A percentile compares a stretch with the other conserved stretches of the same genome.
These are phyloP conservation scores for Sciurus niger DNA, from an alignment of 2,113 vertebrate species.

Conservation along the genomic window DNA sequence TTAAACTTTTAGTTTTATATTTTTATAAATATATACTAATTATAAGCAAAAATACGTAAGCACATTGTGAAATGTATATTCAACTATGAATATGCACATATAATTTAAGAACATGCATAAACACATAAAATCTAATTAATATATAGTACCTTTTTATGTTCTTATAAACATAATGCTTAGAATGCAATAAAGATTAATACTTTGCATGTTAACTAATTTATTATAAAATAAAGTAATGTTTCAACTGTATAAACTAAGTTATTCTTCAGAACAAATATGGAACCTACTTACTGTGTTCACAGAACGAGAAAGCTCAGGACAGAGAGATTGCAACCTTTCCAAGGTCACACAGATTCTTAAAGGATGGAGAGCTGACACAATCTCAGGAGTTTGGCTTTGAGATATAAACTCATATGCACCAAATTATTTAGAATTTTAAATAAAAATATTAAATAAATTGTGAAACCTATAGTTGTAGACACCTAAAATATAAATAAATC, in stretches of 20 bases:
- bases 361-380: neutral
- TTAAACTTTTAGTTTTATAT: neutral
- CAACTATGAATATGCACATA: neutral
- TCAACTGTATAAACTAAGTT: neutral
- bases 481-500: neutral
- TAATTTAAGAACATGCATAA: neutral
- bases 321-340: neutral
- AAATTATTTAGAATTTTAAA: neutral
- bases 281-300: neutral
- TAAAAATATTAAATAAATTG: neutral
- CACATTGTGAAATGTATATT: neutral
- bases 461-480: neutral
- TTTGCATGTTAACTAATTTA: neutral
- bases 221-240: neutral
- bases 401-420: neutral
- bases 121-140: neutral
- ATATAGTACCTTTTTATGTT: neutral
- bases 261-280: neutral
- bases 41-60: neutral
- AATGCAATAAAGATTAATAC: neutral
- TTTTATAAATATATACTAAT: neutral
- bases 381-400: neutral
- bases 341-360: neutral
- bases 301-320: neutral
- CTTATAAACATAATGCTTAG: neutral